Base-by-base conservation (phyloP, 2,797 vertebrate genomes). In the Lates japonicus region DNA sequence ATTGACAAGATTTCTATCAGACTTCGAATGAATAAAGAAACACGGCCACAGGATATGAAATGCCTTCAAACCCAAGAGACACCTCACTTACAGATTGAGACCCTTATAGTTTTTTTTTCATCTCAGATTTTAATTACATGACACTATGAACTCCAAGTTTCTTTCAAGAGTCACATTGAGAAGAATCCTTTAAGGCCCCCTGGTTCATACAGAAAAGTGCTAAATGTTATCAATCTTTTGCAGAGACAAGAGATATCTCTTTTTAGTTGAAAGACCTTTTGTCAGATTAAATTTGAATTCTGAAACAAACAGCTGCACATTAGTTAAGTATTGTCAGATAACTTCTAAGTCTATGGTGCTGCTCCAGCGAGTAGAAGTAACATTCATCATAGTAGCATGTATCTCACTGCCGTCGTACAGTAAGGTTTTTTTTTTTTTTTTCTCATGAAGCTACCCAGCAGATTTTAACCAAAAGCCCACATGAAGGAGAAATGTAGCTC, bases 1-100 rank as follows among this genome's bases (percentile, higher is more conserved):
- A 85, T 78, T 81, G 81, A 83, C 65, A 73, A 70, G 64, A 81
- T 78, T 81, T 73, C 73, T 57, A 22, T 70, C 42, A 37, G 48
- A 51, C 33, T 82, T 68, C 69, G 64, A 76, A 74, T 76, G 62
- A 84, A 88, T 58, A 69, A 76, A 65, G 62, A 63, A 73, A 54
- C 22, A 48, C 11, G 22, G 22, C 86, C 80, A n/a, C 41, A 64
- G 68, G 83, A 80, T 46, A 70, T 54, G 39, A 80, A 81, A 62
- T 35, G 74, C 60, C 70, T 76, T 83, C 19, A 74, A 81, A 76
- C 73, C 61, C 19, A 19, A 31, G 52, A 81, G 17, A 71, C 52
- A 1, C 65, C 29, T 17, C 33, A 10, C 19, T 42, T 29, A 61
- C 37, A 59, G 46, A 35, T 61, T 29, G 20, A 51, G 74, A 66